Evolutionary conservation across 2,888 invertebrate genomes (phyloP).

Genomic region (Dioctria rufipes): DNA sequence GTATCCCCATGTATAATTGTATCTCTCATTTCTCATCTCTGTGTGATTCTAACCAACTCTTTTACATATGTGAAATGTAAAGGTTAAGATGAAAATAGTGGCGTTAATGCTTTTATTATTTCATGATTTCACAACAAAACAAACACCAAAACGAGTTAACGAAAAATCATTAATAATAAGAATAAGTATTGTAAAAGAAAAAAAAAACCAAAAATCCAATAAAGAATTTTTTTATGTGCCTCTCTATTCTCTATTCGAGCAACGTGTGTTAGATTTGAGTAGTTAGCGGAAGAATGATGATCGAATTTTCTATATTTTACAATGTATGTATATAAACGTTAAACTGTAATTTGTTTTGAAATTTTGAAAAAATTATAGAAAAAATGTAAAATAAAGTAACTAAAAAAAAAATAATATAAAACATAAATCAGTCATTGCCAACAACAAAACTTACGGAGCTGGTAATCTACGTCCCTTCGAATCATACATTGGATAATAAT

Average conservation of each 20-base stretch:
- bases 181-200: neutral
- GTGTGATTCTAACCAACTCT: neutral
- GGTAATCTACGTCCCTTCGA: conserved; percentile 70
- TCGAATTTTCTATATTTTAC: no score
- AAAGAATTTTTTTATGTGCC: neutral
- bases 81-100: conserved; percentile 23
- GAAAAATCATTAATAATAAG: neutral
- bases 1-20: no score
- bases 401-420: conserved; percentile 14
- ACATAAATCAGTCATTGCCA: conserved; percentile 47
- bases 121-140: conserved; percentile 38
- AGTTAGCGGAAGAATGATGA: no score
- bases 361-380: conserved; percentile 1
- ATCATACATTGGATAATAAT: conserved; percentile 71
- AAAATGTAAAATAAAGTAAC: conserved; percentile 8
- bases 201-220: no score
- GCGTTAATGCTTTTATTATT: conserved; percentile 41
- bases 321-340: no score
- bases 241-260: conserved; percentile 17
- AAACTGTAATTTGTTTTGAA: no score
- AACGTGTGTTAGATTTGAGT: conserved; percentile 20
- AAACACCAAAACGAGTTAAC: conserved; percentile 39
- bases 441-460: conserved; percentile 68
- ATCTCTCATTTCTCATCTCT: no score
- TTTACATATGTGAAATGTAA: neutral